Conservation (phyloP, 2,113 vertebrate species). For the Myiopsitta monachus region DNA sequence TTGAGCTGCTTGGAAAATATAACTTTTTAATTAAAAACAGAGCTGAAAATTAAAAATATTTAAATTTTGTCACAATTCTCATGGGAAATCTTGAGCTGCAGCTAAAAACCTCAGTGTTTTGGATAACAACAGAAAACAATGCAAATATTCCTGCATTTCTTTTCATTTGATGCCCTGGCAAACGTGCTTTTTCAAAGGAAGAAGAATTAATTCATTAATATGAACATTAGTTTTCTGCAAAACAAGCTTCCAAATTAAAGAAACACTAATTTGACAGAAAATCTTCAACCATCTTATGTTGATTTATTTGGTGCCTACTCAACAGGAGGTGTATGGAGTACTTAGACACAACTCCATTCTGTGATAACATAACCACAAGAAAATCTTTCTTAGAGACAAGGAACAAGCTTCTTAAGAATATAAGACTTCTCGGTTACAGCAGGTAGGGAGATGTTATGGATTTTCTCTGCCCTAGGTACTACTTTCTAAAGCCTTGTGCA, state of each 20-base stretch:
- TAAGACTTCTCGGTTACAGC: not conserved
- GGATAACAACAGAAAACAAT: not conserved
- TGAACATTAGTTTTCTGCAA: conserved; percentile 2
- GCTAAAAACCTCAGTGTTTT: not conserved
- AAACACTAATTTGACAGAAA: not conserved
- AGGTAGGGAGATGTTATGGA: not conserved
- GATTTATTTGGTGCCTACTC: not conserved
- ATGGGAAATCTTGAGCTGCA: conserved; percentile 28
- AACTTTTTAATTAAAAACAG: conserved; percentile 60
- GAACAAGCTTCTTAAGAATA: not conserved
- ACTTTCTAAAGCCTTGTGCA: not conserved
- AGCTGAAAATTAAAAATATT: conserved; percentile 61
- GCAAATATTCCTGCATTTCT: not conserved
- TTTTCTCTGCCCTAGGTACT: conserved; percentile 41
- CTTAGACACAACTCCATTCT: not conserved
- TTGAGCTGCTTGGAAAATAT: conserved; percentile 31
- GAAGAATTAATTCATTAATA: conserved; percentile 31
- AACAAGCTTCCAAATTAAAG: not conserved
- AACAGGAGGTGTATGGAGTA: not conserved
- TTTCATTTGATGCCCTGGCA: not conserved
- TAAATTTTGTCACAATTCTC: conserved; percentile 44
- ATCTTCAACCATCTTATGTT: not conserved
- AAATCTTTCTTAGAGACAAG: conserved; percentile 1
- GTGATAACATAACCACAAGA: not conserved
- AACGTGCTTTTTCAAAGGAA: conserved; percentile 24